Evolutionary conservation across 2,113 vertebrate species (phyloP).

Genomic region (Apeltes quadracus): DNA sequence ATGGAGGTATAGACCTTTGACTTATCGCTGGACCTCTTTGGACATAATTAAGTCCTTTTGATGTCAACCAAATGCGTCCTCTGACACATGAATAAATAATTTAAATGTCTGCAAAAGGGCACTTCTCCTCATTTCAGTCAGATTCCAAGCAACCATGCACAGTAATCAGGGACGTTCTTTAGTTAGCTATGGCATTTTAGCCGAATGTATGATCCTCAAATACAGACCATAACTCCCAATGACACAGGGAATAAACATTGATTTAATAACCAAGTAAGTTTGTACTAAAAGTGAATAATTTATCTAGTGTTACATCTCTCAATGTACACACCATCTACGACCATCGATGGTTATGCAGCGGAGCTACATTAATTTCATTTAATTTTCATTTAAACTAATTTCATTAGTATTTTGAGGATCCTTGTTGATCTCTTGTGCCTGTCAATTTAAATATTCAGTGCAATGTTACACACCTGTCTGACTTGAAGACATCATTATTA

Average conservation of each 20-base stretch:
- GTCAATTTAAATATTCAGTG: conserved; percentile 30
- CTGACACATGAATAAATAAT: conserved; percentile 62
- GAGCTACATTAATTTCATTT: not conserved
- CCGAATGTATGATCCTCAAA: not conserved
- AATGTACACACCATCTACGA: not conserved
- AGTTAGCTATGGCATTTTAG: conserved; percentile 16
- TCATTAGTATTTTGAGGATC: not conserved
- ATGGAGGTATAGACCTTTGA: conserved; percentile 3
- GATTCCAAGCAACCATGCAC: conserved; percentile 1
- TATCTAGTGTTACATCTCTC: not conserved
- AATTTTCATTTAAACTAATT: not conserved
- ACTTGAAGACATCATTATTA: conserved; percentile 14
- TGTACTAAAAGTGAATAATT: not conserved
- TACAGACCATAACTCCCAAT: not conserved
- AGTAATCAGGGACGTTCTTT: conserved; percentile 6
- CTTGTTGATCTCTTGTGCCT: not conserved
- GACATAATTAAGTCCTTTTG: conserved; percentile 51
- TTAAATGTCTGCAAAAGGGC: conserved; percentile 55
- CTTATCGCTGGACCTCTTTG: conserved; percentile 17
- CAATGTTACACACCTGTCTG: not conserved
- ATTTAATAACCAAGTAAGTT: not conserved
- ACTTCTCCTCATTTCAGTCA: conserved; percentile 31
- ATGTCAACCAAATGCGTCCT: conserved; percentile 46
- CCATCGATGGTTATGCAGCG: not conserved
- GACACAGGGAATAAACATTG: not conserved